A percentile compares a stretch with the other conserved stretches of the same genome.
These are phyloP conservation scores for Ariopsis seemanni DNA, from an alignment of 2,113 vertebrate genomes.

Conservation along the genomic window DNA sequence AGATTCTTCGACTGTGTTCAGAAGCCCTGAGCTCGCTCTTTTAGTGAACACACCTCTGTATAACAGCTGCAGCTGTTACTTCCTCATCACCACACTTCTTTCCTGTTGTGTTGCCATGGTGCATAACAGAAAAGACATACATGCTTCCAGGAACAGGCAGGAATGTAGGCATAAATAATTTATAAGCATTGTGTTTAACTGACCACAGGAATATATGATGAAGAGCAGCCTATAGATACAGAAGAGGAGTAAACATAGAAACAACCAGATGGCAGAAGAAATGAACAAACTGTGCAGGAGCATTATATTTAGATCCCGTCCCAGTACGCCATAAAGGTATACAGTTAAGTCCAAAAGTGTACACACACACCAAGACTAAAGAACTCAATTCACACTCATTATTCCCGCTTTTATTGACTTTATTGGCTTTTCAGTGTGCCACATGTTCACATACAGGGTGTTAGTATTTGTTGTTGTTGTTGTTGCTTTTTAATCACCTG, in stretches of 20 bases:
- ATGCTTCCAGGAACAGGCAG: background rate
- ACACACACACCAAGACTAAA: background rate
- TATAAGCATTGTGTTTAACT: background rate
- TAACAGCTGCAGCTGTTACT: background rate
- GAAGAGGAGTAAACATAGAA: background rate
- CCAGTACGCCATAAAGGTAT: background rate
- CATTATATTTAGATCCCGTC: background rate
- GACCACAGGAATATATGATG: background rate
- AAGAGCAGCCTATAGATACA: no score
- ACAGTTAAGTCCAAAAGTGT: background rate
- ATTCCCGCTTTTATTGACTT: background rate
- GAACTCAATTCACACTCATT: background rate
- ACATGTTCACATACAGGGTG: no score
- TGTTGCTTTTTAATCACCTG: no score
- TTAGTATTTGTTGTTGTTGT: background rate
- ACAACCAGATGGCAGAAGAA: background rate
- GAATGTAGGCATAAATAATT: background rate
- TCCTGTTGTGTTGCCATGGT: constrained; percentile 30
- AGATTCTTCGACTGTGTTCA: background rate
- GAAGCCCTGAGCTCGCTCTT: background rate
- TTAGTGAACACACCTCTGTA: background rate
- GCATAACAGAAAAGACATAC: background rate
- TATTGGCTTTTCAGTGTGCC: no score
- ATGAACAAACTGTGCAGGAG: background rate
- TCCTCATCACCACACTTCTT: background rate